Evolutionary conservation across 2,888 invertebrate species (phyloP), one percentile per base, ranked within the genome.

Genomic region (Spodoptera exigua): DNA sequence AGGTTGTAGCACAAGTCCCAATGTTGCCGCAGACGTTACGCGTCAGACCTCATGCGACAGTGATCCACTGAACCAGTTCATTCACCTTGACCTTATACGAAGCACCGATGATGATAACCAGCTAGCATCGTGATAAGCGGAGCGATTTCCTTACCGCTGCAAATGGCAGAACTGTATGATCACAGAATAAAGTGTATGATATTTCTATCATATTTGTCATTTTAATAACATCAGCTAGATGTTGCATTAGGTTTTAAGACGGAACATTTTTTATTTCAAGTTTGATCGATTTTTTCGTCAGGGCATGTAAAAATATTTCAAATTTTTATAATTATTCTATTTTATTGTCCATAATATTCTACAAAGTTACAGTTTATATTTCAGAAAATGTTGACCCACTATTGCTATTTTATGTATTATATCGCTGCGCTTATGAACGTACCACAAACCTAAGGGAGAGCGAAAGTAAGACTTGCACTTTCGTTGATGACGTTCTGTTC

Each of bases 11-110:
- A n/a, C 7, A 44, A 44, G 5, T 44, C 16, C 14, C n/a, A 16
- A 18, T 13, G 16, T 9, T 36, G 17, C 18, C 37, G 11, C 39
- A 21, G 12, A 39, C 17, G 35, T 51, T 12, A 36, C 40, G 32
- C 54, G 18, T 70, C 51, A 41, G n/a, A 21, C 48, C 16, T 13
- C 16, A 62, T 32, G 54, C 44, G 61, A 12, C 43, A 60, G 54
- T 79, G 81, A 70, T 79, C 84, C 70, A 83, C 64, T 86, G 78
- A 82, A 82, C 87, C 82, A 84, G 88, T 82, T 82, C 47, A n/a
- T 51, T 60, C 46, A 76, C 88, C 88, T 87, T 88, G 87, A 88
- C 84, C 86, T 87, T 53, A 46, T 48, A 41, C 17, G 45, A 52
- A 79, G 74, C 78, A 9, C 27, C 9, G 76, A 74, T 68, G 35